These are phyloP conservation scores for Etheostoma perlongum DNA, from an alignment of 2,797 vertebrate genomes.

Conservation along the genomic window DNA sequence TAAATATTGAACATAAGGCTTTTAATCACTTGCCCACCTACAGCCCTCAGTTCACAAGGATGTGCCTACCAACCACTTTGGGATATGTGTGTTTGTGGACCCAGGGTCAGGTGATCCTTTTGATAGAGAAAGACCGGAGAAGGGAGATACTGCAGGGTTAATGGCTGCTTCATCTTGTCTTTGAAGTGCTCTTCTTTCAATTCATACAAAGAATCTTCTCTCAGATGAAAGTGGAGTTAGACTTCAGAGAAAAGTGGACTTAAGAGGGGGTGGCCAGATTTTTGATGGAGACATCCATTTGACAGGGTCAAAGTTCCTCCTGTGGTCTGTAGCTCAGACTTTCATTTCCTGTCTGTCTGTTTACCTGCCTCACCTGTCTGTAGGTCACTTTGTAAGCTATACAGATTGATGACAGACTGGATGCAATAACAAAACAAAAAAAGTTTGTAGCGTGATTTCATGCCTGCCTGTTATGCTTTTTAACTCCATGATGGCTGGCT, in stretches of 20 bases:
- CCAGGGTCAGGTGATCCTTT: conserved; percentile 39
- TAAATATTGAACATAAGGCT: conserved; percentile 20
- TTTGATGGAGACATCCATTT: conserved; percentile 62
- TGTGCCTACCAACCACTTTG: conserved; percentile 2
- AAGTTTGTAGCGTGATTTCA: conserved; percentile 22
- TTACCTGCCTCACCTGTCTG: conserved; percentile 56
- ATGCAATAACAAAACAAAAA: conserved; percentile 10
- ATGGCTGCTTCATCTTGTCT: conserved; percentile 63
- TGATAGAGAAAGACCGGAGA: conserved; percentile 36
- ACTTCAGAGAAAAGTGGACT: conserved; percentile 54
- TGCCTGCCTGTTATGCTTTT: conserved; percentile 31
- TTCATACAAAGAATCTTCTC: conserved; percentile 53
- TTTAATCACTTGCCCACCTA: conserved; percentile 1
- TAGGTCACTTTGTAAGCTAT: conserved; percentile 44
- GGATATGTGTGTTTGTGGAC: conserved; percentile 24
- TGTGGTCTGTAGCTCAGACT: conserved; percentile 62
- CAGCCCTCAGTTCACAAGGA: conserved; percentile 2
- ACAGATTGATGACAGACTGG: conserved; percentile 29
- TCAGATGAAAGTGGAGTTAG: conserved; percentile 57
- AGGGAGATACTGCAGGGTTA: conserved; percentile 48
- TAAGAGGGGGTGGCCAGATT: conserved; percentile 34
- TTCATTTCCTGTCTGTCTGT: conserved; percentile 60
- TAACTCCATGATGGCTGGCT: conserved; percentile 32
- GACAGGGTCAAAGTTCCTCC: conserved; percentile 62
- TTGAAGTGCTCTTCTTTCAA: conserved; percentile 62